Evolutionary conservation across 2,888 invertebrate species (phyloP), one percentile per base, ranked within the genome.

Genomic region (Temnothorax ravouxi): DNA sequence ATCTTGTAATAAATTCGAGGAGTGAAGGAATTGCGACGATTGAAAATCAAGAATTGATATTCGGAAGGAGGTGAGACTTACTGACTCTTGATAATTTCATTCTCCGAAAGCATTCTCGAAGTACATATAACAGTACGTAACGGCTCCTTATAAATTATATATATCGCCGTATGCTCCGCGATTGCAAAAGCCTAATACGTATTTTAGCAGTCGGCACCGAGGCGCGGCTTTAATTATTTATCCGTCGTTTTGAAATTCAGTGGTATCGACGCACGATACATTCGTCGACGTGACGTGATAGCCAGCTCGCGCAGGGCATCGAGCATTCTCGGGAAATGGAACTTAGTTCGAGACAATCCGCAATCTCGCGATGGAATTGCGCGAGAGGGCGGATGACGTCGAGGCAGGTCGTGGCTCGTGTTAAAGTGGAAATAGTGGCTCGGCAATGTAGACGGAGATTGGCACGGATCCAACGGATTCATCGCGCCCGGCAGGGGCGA

Each of bases 381-480:
- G 52, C 41, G 69, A 25, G 61, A 61, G 81, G 15, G 13, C 5
- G 56, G 41, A 59, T 13, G 61, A 47, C 18, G 47, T 21, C 64
- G 47, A 3, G 61, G 25, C 47, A 50, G 52, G 50, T 56, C 25
- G 59, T 54, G 86, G 56, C 64, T 79, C 81, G 80, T 41, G 61
- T 72, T 54, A 75, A 80, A 80, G 59, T 47, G 67, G 18, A 83
- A 66, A 66, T 44, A 61, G 41, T 66, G 59, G 79, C 81, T 54
- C 64, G 56, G 71, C 71, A 62, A 59, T 82, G 52, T 76, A 47
- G 50, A 18, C 67, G 69, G 86, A 89, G 71, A 80, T 80, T 80
- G 79, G 79, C 79, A 59, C 59, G 79, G n/a, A 80, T 80, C 79
- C 79, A 80, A 80, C 79, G 79, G 71, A 71, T 80, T 80, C 71